Percentiles rank a stretch among this genome's conserved stretches.
phyloP scores from a whole-genome alignment of 2,113 vertebrate genomes.

The Ploceus nigricollis region DNA sequence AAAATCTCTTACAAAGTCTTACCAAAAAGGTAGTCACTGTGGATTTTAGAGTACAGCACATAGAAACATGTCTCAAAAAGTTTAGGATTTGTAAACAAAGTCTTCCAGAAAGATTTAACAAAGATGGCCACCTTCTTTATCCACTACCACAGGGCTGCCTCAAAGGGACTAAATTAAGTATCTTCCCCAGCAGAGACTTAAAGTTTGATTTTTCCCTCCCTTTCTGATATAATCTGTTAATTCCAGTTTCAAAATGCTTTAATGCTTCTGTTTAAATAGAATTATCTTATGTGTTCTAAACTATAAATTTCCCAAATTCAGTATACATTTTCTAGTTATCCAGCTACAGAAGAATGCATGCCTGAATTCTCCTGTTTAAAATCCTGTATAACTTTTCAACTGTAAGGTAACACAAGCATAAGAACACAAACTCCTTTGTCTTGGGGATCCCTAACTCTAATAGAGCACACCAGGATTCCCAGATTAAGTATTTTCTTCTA shows the following conservation, averaged over 20 bases:
- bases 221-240: neutral
- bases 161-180: neutral
- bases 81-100: neutral
- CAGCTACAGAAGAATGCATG: neutral
- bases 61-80: neutral
- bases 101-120: neutral
- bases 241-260: neutral
- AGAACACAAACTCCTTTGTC: neutral
- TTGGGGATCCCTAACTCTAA: neutral
- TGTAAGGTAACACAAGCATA: neutral
- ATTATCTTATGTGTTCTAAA: neutral
- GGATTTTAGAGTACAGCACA: neutral
- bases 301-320: neutral
- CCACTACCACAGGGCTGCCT: neutral
- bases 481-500: neutral
- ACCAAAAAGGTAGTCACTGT: neutral
- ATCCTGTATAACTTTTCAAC: neutral
- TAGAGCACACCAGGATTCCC: neutral
- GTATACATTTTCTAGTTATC: neutral
- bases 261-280: neutral
- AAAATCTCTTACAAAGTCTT: neutral
- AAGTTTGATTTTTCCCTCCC: neutral
- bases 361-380: neutral
- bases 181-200: neutral
- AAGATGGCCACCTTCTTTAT: neutral